These are phyloP conservation scores for Atethmia centrago DNA, from an alignment of 2,888 invertebrate species.

Conservation along the genomic window DNA sequence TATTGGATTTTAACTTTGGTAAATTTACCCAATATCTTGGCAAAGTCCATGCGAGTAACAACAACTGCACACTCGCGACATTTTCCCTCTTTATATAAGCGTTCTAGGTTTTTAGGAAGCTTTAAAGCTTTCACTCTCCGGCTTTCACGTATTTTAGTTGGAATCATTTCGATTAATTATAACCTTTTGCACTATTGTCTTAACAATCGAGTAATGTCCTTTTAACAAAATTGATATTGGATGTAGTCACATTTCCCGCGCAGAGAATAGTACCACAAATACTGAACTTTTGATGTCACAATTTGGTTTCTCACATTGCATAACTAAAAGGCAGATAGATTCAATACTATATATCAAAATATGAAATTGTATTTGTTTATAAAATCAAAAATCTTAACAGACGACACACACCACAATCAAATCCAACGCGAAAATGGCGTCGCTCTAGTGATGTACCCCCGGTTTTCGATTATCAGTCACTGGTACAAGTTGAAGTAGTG, in stretches of 20 bases:
- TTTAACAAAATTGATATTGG: constrained; percentile 70
- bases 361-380: constrained; percentile 61
- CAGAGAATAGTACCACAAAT: constrained; percentile 75
- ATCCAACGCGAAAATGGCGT: constrained; percentile 85
- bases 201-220: constrained; percentile 64
- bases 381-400: constrained; percentile 69
- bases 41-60: constrained; percentile 88
- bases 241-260: constrained; percentile 89
- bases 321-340: constrained; percentile 54
- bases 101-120: constrained; percentile 83
- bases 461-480: constrained; percentile 38
- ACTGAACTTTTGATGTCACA: constrained; percentile 62
- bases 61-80: constrained; percentile 87
- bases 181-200: constrained; percentile 38
- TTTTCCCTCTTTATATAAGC: constrained; percentile 84
- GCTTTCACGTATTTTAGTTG: constrained; percentile 80
- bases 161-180: constrained; percentile 77
- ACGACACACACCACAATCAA: constrained; percentile 71
- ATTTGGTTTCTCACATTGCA: constrained; percentile 53
- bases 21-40: constrained; percentile 88
- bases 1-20: constrained; percentile 89
- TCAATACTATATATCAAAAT: constrained; percentile 39
- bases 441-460: constrained; percentile 75
- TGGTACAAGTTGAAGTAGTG: background rate
- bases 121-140: constrained; percentile 77